These are phyloP conservation scores for Smutsia temminckii DNA, from an alignment of 2,797 vertebrate species.

Conservation along the genomic window DNA sequence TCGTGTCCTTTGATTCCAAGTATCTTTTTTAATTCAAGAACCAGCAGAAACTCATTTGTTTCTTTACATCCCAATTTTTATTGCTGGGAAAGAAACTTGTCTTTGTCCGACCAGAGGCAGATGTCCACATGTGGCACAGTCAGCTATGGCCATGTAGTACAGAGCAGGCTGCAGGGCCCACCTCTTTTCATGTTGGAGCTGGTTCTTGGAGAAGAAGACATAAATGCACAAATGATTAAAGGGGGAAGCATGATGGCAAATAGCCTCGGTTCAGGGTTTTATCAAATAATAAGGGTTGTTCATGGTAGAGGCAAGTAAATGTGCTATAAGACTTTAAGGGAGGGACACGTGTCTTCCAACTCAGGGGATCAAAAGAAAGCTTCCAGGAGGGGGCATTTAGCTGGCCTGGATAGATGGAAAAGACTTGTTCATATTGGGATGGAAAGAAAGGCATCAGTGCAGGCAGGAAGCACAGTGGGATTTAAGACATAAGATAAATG, in stretches of 20 bases:
- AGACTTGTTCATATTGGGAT: neutral
- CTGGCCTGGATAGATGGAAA: neutral
- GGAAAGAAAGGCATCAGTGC: neutral
- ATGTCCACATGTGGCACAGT: neutral
- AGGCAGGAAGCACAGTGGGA: neutral
- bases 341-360: neutral
- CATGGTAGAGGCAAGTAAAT: neutral
- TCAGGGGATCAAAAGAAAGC: neutral
- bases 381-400: neutral
- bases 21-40: slow-evolving; percentile 18
- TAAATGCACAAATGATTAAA: neutral
- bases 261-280: neutral
- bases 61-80: neutral
- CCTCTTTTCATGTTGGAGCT: neutral
- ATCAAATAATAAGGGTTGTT: neutral
- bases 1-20: slow-evolving; percentile 4
- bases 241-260: neutral
- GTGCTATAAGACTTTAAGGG: neutral
- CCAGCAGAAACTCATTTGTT: neutral
- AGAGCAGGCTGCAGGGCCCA: neutral
- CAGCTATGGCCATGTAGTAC: neutral
- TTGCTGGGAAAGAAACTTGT: slow-evolving; percentile 7
- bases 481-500: neutral
- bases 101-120: neutral
- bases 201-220: neutral